These are phyloP conservation scores for Mnemiopsis leidyi DNA, from an alignment of 37 sponge, comb jelly and placozoan genomes.

Conservation along the genomic window DNA sequence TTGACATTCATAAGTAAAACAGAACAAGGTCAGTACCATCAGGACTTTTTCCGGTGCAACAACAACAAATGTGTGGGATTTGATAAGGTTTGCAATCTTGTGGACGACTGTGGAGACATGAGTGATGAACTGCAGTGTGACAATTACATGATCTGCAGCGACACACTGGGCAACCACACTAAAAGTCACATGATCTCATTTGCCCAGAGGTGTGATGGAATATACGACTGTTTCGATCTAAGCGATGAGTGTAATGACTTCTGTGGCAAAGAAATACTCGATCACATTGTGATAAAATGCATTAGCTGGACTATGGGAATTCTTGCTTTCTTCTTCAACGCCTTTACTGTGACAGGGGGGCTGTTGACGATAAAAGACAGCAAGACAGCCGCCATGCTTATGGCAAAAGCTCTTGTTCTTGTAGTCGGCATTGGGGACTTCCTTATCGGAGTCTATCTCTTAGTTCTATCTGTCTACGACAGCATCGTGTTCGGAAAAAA, in stretches of 20 bases:
- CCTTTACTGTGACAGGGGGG: neutral
- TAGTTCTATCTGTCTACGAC: neutral
- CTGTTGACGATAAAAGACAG: neutral
- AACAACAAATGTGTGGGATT: neutral
- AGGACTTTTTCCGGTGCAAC: neutral
- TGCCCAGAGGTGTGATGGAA: conserved; percentile 7
- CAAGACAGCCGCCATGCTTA: neutral
- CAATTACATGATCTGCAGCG: neutral
- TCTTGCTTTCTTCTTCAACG: neutral
- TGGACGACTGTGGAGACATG: conserved; percentile 18
- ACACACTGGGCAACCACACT: neutral
- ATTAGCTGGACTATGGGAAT: neutral
- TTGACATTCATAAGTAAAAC: neutral
- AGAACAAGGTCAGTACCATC: neutral
- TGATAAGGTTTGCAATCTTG: neutral
- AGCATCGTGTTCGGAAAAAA: neutral
- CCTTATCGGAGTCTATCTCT: neutral
- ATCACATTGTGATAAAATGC: neutral
- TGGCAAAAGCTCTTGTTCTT: neutral
- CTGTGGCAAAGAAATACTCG: neutral
- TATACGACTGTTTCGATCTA: neutral
- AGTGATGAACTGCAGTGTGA: neutral
- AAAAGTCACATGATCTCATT: neutral
- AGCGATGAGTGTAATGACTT: conserved; percentile 16
- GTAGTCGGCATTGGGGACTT: neutral